These are phyloP conservation scores for Aphelenchoides besseyi DNA, from an alignment of 1,140 invertebrate species.

Conservation along the genomic window DNA sequence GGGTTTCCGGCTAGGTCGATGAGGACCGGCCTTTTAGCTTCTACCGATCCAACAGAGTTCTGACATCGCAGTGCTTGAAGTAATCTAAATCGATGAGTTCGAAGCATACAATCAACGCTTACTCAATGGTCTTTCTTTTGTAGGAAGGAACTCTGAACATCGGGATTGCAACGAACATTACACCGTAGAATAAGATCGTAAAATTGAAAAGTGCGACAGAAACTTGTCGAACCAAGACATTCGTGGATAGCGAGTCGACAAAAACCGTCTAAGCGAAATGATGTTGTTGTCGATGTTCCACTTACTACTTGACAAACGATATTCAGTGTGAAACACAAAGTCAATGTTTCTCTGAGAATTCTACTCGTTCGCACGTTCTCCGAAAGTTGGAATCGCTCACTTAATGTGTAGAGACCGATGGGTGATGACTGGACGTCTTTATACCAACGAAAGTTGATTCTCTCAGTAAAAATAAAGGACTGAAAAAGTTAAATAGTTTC, in stretches of 20 bases:
- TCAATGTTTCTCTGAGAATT: background rate
- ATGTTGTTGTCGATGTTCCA: background rate
- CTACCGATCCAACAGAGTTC: too few relatives aligned
- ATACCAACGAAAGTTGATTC: background rate
- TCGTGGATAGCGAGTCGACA: background rate
- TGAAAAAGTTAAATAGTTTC: background rate
- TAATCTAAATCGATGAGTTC: too few relatives aligned
- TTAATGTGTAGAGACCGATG: background rate
- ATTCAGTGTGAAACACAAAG: background rate
- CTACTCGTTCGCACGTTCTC: background rate
- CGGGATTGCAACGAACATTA: background rate
- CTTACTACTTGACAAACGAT: conserved; percentile 1
- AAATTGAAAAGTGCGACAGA: background rate
- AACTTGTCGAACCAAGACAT: background rate
- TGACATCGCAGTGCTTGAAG: too few relatives aligned
- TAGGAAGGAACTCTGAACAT: background rate
- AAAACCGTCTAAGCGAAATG: background rate
- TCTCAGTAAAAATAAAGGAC: background rate
- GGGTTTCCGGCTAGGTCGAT: too few relatives aligned
- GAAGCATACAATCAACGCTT: too few relatives aligned
- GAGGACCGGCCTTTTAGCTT: too few relatives aligned
- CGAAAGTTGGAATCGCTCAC: too few relatives aligned
- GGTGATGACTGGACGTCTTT: background rate
- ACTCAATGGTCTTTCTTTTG: background rate
- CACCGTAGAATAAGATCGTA: background rate